These are phyloP conservation scores for Oncorhynchus kisutch DNA, from an alignment of 2,113 vertebrate species.

Conservation along the genomic window DNA sequence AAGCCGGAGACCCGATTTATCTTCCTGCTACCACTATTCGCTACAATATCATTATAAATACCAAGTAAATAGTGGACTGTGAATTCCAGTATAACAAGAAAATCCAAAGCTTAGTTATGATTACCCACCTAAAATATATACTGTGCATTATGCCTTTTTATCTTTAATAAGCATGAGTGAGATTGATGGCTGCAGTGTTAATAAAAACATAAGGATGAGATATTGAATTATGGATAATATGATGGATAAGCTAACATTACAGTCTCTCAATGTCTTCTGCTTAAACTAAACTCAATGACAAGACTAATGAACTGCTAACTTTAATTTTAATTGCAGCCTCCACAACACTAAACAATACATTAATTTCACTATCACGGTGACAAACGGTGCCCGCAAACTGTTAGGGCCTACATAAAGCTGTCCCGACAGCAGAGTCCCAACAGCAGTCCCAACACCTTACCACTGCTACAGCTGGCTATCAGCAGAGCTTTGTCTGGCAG, in stretches of 20 bases:
- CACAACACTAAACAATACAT: background rate
- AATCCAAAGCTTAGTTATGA: background rate
- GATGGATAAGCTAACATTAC: conserved; percentile 25
- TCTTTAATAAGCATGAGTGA: conserved; percentile 12
- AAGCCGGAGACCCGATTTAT: too few relatives aligned
- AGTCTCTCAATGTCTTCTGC: conserved; percentile 13
- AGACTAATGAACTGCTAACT: conserved; percentile 21
- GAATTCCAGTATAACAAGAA: background rate
- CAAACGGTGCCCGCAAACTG: too few relatives aligned
- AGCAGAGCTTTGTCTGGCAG: too few relatives aligned
- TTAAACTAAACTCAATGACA: conserved; percentile 33
- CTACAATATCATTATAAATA: background rate
- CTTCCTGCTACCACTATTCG: too few relatives aligned
- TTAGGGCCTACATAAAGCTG: too few relatives aligned
- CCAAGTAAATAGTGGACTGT: background rate
- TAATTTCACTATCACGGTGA: too few relatives aligned
- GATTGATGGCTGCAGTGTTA: conserved; percentile 23
- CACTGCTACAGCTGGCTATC: too few relatives aligned
- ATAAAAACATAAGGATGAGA: conserved; percentile 17
- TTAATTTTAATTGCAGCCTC: conserved; percentile 23
- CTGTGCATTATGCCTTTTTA: background rate
- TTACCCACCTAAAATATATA: background rate
- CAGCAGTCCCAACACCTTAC: too few relatives aligned
- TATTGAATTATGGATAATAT: conserved; percentile 27
- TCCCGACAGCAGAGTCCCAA: too few relatives aligned